Conservation (phyloP, 2,797 vertebrate species). For the Cyclura pinguis region DNA sequence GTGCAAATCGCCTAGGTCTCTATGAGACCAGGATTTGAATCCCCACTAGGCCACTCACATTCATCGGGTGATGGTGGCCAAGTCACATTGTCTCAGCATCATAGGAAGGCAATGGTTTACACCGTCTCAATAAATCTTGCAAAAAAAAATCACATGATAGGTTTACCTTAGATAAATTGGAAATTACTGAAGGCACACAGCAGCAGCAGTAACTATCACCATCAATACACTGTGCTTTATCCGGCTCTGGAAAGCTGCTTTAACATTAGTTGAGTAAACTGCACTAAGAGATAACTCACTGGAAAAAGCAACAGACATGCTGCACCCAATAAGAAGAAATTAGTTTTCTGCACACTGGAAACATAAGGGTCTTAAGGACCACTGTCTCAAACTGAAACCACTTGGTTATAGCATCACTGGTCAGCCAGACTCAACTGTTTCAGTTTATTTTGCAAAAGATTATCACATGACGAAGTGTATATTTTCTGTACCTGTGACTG, state of each 20-base stretch:
- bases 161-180: no score
- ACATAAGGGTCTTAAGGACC: no score
- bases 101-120: no score
- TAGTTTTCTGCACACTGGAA: background rate
- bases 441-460: background rate
- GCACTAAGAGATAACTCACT: background rate
- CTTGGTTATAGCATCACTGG: background rate
- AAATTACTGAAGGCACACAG: no score
- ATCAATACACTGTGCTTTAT: background rate
- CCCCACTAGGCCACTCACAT: no score
- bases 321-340: background rate
- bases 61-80: no score
- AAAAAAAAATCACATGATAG: no score
- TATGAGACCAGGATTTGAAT: no score
- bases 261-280: background rate
- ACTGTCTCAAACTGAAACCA: background rate
- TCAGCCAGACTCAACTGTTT: background rate
- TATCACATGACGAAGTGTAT: background rate
- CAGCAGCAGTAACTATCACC: no score
- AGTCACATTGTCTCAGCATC: no score
- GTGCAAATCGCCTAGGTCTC: no score
- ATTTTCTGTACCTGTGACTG: background rate
- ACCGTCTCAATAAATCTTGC: no score
- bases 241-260: background rate
- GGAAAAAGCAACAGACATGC: background rate